Evolutionary conservation across 53 echinoderm and acorn worm genomes (phyloP).

Genomic region (Mesocentrotus franciscanus): DNA sequence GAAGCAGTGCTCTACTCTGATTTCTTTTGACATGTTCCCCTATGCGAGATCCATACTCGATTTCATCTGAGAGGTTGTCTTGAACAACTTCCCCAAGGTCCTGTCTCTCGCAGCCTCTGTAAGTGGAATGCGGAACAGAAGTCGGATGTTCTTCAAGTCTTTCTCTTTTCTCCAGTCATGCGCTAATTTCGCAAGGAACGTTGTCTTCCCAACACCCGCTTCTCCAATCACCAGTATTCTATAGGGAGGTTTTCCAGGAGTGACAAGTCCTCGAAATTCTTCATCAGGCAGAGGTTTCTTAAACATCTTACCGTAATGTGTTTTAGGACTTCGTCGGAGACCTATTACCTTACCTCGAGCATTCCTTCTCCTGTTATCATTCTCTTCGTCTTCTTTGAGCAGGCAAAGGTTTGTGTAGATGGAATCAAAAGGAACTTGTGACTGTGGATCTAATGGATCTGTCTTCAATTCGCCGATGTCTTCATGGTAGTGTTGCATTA

Average conservation of each 20-base stretch:
- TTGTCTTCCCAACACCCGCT: neutral
- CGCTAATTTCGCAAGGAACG: neutral
- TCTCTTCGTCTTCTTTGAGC: neutral
- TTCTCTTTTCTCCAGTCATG: neutral
- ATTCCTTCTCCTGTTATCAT: neutral
- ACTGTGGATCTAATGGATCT: neutral
- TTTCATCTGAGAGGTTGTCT: conserved; percentile 32
- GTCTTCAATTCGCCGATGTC: conserved; percentile 5
- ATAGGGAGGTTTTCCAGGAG: neutral
- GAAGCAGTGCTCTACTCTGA: neutral
- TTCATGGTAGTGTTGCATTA: neutral
- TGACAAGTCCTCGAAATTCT: neutral
- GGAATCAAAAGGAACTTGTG: neutral
- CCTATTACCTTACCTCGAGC: neutral
- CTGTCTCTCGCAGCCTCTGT: neutral
- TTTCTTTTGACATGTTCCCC: conserved; percentile 25
- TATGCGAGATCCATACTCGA: conserved; percentile 9
- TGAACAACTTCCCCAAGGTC: neutral
- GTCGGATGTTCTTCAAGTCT: neutral
- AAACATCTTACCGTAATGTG: neutral
- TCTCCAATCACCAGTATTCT: neutral
- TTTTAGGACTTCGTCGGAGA: neutral
- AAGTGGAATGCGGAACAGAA: conserved; percentile 27
- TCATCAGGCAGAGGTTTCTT: conserved; percentile 4
- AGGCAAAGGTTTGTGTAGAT: neutral